Conservation (phyloP, 2,797 vertebrate species). For the Crypturellus tataupa region DNA sequence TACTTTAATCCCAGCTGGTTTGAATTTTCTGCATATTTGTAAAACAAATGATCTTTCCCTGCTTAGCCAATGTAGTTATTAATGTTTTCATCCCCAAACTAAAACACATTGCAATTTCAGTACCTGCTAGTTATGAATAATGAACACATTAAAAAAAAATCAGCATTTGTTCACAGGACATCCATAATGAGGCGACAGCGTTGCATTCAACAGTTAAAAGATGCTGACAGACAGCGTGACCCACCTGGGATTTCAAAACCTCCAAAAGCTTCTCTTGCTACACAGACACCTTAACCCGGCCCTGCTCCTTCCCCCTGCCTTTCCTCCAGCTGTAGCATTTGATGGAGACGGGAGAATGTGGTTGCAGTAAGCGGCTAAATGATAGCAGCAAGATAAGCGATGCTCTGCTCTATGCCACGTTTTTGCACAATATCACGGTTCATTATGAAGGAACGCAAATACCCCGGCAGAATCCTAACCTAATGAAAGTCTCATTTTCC, state of each 20-base stretch:
- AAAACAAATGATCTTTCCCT: conserved; percentile 22
- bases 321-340: neutral
- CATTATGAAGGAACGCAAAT: conserved; percentile 47
- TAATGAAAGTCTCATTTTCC: conserved; percentile 76
- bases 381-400: neutral
- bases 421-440: conserved; percentile 42
- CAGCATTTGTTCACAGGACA: neutral
- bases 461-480: conserved; percentile 69
- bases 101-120: neutral
- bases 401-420: neutral
- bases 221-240: neutral
- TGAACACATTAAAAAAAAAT: neutral
- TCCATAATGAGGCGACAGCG: accelerated
- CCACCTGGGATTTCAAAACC: neutral
- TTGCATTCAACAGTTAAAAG: neutral
- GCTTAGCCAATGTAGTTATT: conserved; percentile 46
- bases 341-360: neutral
- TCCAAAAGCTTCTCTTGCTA: neutral
- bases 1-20: neutral
- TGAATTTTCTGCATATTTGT: neutral
- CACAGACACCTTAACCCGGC: neutral
- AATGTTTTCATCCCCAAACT: conserved; percentile 54
- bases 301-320: neutral
- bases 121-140: conserved; percentile 32
- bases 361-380: neutral